Conservation (phyloP, 2,797 vertebrate species). For the Galago senegalensis region DNA sequence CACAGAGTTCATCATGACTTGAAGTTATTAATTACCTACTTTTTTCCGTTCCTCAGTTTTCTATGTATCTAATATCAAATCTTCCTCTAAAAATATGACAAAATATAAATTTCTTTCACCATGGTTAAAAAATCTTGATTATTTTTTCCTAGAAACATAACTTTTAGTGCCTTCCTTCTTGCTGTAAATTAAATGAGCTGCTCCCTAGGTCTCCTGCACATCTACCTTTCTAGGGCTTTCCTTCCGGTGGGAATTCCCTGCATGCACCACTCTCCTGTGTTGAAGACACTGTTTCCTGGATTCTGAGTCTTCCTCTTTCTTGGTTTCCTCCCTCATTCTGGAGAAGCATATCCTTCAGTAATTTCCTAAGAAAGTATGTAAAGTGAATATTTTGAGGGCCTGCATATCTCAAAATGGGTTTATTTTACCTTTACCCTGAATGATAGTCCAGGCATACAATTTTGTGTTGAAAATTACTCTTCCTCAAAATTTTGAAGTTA, state of each 20-base stretch:
- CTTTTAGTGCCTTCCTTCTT: background rate
- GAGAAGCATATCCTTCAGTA: conserved; percentile 11
- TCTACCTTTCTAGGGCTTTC: background rate
- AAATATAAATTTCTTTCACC: conserved; percentile 11
- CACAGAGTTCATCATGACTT: background rate
- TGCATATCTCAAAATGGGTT: conserved; percentile 4
- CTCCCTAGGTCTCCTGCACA: background rate
- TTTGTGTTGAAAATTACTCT: conserved; percentile 20
- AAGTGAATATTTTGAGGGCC: conserved; percentile 41
- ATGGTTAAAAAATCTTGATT: background rate
- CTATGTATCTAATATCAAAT: background rate
- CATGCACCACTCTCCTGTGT: background rate
- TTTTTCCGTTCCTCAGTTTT: background rate
- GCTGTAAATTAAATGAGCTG: background rate
- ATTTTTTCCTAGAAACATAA: background rate
- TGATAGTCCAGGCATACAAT: conserved; percentile 10
- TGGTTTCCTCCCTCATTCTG: background rate
- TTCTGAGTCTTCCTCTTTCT: background rate
- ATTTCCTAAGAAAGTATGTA: conserved; percentile 47
- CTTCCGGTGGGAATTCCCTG: background rate
- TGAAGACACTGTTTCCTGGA: background rate
- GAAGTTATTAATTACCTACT: background rate
- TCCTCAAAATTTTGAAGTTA: conserved; percentile 10
- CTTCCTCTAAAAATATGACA: background rate
- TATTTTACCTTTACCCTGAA: conserved; percentile 34